Conservation (phyloP, 1,140 invertebrate species). For the Pentalonia nigronervosa region DNA sequence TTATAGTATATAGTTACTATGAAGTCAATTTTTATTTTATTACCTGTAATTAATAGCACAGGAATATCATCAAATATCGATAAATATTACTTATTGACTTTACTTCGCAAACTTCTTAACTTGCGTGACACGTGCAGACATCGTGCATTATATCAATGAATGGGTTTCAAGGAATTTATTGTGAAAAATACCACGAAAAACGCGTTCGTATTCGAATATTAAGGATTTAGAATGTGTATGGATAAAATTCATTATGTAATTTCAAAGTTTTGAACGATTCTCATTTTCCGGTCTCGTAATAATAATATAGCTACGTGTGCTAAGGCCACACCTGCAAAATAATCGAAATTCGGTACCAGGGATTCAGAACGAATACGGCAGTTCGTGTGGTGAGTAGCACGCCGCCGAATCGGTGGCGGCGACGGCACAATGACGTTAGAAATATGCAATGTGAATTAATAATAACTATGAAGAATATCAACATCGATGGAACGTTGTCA, state of each 20-base stretch:
- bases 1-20: no score
- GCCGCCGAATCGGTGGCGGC: no score
- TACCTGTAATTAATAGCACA: not conserved
- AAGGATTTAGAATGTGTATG: not conserved
- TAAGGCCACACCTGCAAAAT: not conserved
- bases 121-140: not conserved
- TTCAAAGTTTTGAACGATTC: not conserved
- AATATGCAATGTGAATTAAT: not conserved
- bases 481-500: not conserved
- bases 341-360: slow-evolving; percentile 8
- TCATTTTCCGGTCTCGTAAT: not conserved
- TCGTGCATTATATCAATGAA: not conserved
- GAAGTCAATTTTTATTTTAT: not conserved
- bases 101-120: not conserved
- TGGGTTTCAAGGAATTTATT: not conserved
- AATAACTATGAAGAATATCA: not conserved
- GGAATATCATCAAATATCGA: not conserved
- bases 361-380: not conserved
- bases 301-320: not conserved
- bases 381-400: not conserved
- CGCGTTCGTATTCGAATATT: not conserved
- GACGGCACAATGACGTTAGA: no score
- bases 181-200: not conserved
- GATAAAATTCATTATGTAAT: not conserved
- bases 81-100: not conserved